Base-by-base conservation (phyloP, 2,797 vertebrate genomes). In the Eupleurogrammus muticus region DNA sequence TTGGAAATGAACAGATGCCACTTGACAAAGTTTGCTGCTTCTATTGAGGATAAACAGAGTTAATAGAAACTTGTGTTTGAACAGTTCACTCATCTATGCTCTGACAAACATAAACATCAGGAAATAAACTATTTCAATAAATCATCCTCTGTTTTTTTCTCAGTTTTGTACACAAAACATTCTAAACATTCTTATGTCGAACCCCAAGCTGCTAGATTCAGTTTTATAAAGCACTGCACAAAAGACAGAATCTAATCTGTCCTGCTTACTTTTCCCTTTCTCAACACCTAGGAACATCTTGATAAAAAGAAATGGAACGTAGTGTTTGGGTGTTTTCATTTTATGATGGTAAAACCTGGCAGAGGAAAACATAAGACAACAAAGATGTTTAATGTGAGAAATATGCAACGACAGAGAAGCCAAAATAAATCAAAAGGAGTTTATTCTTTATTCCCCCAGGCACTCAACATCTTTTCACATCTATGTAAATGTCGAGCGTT, bases 401-500 rank as follows among this genome's bases (percentile, higher is more conserved):
- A 80, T 68, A n/a, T 47, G 52, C 35, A 58, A 85, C 54, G 77
- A 73, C 70, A 80, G 21, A 49, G 61, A 70, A 64, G 42, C 80
- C 48, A 84, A 81, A 88, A 72, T 79, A 80, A 85, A 75, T 72
- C 66, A 62, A 63, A 63, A 65, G 47, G 54, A 21, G 62, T 28
- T 28, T 28, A 28, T 28, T 66, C 32, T 56, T 66, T 52, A 51
- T 71, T 57, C 66, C 88, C 84, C 75, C 56, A 79, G 83, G 84
- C 74, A 62, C 56, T 66, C 23, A n/a, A 68, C 73, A 73, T 88
- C 74, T 56, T 73, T 74, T 90, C 85, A 80, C 68, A 83, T 90
- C 64, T 73, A 50, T 83, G 79, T 73, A 85, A 88, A 83, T 85
- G 84, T 90, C 87, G 87, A 46, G 84, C 56, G 53, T 71, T 73